Evolutionary conservation across 2,113 vertebrate genomes (phyloP).

Genomic region (Cervus canadensis): DNA sequence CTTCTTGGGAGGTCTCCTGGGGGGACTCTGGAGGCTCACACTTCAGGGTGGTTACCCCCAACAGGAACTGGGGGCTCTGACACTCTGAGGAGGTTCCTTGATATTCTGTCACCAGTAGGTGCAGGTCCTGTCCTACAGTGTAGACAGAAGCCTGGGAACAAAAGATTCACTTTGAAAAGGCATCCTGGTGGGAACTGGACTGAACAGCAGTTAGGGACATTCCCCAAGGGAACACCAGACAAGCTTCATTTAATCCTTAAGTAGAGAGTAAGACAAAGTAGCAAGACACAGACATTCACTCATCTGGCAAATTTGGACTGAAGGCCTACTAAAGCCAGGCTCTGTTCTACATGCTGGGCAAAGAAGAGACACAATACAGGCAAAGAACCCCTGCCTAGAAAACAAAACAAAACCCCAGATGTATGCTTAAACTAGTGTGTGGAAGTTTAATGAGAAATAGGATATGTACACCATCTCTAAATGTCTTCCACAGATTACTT

Average conservation of each 20-base stretch:
- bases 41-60: background rate
- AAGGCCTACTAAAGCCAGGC: background rate
- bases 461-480: background rate
- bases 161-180: conserved; percentile 23
- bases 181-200: background rate
- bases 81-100: background rate
- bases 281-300: background rate
- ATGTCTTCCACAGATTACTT: background rate
- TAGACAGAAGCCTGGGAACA: background rate
- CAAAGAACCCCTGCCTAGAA: background rate
- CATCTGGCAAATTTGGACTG: background rate
- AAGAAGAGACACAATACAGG: background rate
- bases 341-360: background rate
- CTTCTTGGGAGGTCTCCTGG: background rate
- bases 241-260: background rate
- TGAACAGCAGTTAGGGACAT: background rate
- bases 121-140: background rate
- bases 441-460: background rate
- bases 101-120: background rate
- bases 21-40: background rate
- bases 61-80: background rate
- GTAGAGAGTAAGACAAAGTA: background rate
- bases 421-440: background rate
- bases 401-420: background rate
- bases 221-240: background rate